phyloP scores from a whole-genome alignment of 2,888 invertebrate genomes.

The Teleogryllus oceanicus region DNA sequence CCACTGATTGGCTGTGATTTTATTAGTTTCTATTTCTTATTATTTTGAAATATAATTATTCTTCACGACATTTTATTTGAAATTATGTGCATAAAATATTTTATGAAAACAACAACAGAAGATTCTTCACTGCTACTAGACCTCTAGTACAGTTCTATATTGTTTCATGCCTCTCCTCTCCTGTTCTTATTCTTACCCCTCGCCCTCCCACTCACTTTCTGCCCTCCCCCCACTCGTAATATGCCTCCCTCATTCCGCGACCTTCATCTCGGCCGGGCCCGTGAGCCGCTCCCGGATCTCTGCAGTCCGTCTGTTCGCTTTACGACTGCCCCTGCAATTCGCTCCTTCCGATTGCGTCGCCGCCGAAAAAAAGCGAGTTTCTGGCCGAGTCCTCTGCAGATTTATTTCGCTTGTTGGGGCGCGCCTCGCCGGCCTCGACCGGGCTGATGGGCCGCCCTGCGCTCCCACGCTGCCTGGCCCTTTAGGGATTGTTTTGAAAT shows the following conservation, averaged over 20 bases:
- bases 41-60: too few relatives aligned
- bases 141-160: too few relatives aligned
- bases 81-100: too few relatives aligned
- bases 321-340: not conserved
- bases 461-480: too few relatives aligned
- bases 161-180: not conserved
- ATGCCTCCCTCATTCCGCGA: not conserved
- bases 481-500: too few relatives aligned
- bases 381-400: not conserved
- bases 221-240: not conserved
- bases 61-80: too few relatives aligned
- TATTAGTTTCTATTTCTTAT: too few relatives aligned
- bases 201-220: not conserved
- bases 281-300: not conserved
- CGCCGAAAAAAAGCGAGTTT: not conserved
- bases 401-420: not conserved
- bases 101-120: too few relatives aligned
- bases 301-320: not conserved
- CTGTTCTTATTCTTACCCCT: not conserved
- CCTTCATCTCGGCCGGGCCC: not conserved
- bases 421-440: not conserved
- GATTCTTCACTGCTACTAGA: too few relatives aligned
- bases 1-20: too few relatives aligned
- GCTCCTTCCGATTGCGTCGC: constrained; percentile 18
- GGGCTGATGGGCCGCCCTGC: too few relatives aligned